Percentiles rank a stretch among this genome's conserved stretches.
Conservation (phyloP, 2,888 invertebrate genomes). For the Cephus nigrinus region DNA sequence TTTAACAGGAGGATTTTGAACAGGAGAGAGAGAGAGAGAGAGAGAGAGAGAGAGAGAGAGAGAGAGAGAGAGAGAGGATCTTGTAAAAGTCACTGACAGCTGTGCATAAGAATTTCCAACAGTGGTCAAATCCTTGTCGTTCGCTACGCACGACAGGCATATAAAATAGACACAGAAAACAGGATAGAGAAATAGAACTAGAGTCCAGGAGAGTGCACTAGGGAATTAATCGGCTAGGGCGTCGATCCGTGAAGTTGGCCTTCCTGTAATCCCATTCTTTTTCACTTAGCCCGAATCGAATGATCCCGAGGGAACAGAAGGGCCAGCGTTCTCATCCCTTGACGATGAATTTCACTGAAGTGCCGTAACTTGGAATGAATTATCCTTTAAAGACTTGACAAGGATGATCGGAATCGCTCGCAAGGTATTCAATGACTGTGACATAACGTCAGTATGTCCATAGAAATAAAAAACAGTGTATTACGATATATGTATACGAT, state of each 20-base stretch:
- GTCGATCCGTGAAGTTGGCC: constrained; percentile 63
- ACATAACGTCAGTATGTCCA: too few species aligned
- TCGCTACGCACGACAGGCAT: neutral
- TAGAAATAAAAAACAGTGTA: neutral
- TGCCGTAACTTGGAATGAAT: neutral
- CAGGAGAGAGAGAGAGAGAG: too few species aligned
- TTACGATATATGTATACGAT: neutral
- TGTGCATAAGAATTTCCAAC: neutral
- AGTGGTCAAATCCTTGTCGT: neutral
- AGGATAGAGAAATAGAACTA: neutral
- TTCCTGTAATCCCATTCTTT: constrained; percentile 60
- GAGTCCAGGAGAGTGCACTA: neutral
- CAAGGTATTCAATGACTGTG: neutral
- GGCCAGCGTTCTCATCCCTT: neutral
- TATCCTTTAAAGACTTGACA: neutral
- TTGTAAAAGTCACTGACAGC: neutral
- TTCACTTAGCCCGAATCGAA: constrained; percentile 56
- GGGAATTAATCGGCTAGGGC: constrained; percentile 29
- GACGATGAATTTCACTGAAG: neutral
- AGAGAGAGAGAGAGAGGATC: neutral
- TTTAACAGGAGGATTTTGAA: neutral
- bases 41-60: too few species aligned
- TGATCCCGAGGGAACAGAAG: constrained; percentile 44
- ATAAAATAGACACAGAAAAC: neutral
- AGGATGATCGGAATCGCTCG: neutral